Base-by-base conservation (phyloP, 2,888 invertebrate genomes). In the Corythucha ciliata region DNA sequence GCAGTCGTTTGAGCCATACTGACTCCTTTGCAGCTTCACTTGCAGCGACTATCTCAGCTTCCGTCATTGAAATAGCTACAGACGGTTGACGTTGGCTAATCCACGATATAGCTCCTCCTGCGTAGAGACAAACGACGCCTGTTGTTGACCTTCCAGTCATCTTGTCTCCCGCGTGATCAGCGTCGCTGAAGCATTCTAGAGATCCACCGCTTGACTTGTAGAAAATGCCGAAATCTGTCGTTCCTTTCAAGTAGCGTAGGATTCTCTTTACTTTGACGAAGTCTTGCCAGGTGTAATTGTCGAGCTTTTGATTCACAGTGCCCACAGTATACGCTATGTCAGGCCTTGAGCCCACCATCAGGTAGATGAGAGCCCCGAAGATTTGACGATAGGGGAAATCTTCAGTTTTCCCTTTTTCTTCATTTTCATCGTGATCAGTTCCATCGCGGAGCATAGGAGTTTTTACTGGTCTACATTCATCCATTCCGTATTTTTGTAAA, bases 91-190 rank as follows among this genome's bases (percentile, higher is more conserved):
- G 48, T 27, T 42, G 16, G 40, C 48, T 48, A 3, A 14, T 22
- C 53, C 48, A 48, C n/a, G 49, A 20, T 21, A 45, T 27, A 16
- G 45, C 20, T 21, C 36, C 44, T 26, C 49, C 44, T 16, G 44
- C 34, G 25, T 27, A 44, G 10, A 25, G 21, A 40, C 14, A 49
- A n/a, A 53, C 12, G 20, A 53, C 25, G 5, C 48, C 53, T 10
- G 48, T 34, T 12, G 48, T 53, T 24, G 51, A 51, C 21, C 29
- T 45, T 46, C 46, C 4, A 27, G 32, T 37, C 16, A 32, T 33
- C 14, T 53, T 3, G 33, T 62, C 60, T 33, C 57, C 57, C 7
- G 56, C 60, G 51, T 54, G 58, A 41, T 62, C 61, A 7, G 61
- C 54, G 42, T 62, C 61, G 37, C 54, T 53, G 51, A 54, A 62